Base-by-base conservation (phyloP, 2,113 vertebrate genomes). In the Anarrhichthys ocellatus region DNA sequence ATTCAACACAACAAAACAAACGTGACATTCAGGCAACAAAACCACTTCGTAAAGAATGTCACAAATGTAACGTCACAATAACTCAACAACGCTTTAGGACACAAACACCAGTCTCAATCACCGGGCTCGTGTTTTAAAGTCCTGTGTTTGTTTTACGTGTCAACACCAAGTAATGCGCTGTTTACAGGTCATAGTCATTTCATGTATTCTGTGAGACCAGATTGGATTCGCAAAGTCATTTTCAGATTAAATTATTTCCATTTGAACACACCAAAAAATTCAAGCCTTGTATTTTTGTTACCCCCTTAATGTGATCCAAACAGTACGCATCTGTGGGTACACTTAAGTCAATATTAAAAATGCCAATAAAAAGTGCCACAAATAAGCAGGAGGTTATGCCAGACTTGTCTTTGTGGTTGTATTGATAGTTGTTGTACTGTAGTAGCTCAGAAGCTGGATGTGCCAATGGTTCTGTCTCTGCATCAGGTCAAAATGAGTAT, bases 401-500 rank as follows among this genome's bases (percentile, higher is more conserved):
- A 0, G 24, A 52, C 34, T 29, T 56, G 38, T 56, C 17, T 77
- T 18, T 50, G 4, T 24, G 50, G 36, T 68, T 1, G 34, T 20
- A 44, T 50, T 20, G 29, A 0, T 32, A 48, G 18, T 40, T 66
- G 11, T 50, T 34, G 0, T 59, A 10, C 34, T 24, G 15, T 14
- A 66, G 8, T 0, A 4, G 13, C 46, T 32, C 20, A 38, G 44
- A 50, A 73, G 6, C 18, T 76, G 36, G 24, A 54, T 65, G 9
- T 15, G 9, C 56, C 32, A 44, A 8, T 58, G 34, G 14, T 66
- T 72, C 5, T 17, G 36, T 36, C 27, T 73, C 4, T 34, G 27
- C 18, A 67, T 67, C 73, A 48, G 32, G 80, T 69, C 29, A 1
- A 56, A 80, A 3, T 18, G 6, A 77, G 17, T 24, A 8, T 54